Evolutionary conservation across 2,797 vertebrate genomes (phyloP), one percentile per base, ranked within the genome.

Genomic region (Arnoldichthys spilopterus): DNA sequence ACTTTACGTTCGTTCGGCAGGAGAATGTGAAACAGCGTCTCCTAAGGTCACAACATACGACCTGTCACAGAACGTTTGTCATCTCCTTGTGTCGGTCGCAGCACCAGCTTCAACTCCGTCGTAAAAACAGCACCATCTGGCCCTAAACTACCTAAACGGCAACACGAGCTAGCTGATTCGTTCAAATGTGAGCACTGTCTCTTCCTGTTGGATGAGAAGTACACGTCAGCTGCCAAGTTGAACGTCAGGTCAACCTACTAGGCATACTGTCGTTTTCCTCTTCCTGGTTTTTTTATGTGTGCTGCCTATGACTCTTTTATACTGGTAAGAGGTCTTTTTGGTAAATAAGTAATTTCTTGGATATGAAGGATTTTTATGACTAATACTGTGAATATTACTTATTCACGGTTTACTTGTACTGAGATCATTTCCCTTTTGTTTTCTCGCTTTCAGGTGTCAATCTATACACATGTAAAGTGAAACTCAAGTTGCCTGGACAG

Each of bases 161-260:
- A 43, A 43, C 37, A 66, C 11, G 63, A 24, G 43, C 20, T 66
- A 11, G 18, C 9, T 12, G 32, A 40, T 62, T 62, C 59, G 89
- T 45, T 87, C 54, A 54, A 85, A 89, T 84, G 72, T 15, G 72
- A 79, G 79, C 77, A 64, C 15, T 70, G 51, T 22, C 86, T 78
- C 68, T 54, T 82, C 84, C 77, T 24, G 86, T 90, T 89, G 89
- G 89, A 74, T 90, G 88, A 37, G 1, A 84, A 51, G 88, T 87
- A 92, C 93, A 94, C 92, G 93, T 94, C 93, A 93, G 93, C 93
- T 91, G 85, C 87, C 87, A 78, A 79, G 63, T 62, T 82, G 43
- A 26, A 72, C 71, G 26, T 58, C 79, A 81, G 83, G 71, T 73
- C 72, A 74, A 58, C 74, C 77, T 77, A 81, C 83, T 82, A 69